Evolutionary conservation across 2,113 vertebrate species (phyloP), one percentile per base, ranked within the genome.

Genomic region (Microcebus tavaratra): DNA sequence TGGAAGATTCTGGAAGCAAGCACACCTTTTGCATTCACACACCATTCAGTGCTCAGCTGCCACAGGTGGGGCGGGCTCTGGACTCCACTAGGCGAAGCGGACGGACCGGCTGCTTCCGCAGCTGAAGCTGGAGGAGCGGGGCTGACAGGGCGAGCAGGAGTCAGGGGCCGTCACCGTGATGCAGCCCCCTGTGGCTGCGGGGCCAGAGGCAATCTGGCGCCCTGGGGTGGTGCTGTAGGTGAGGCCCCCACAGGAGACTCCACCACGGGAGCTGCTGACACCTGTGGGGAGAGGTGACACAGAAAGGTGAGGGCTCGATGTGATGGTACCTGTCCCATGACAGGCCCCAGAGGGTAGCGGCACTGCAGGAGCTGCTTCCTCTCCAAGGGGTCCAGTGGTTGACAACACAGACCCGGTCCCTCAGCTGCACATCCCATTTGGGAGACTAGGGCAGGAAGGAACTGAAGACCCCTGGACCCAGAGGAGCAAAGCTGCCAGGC

Each of bases 241-340:
- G 95, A 98, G 97, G 14, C 97, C 96, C 5, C 98, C 97, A 15
- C 93, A 91, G 81, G 75, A 59, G 91, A 98, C 93, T 31, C 97
- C 98, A 0, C 98, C 96, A 0, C 97, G 97, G 75, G 98, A 98
- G 61, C 98, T 98, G 96, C 97, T 98, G 93, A 98, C 98, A 0
- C 98, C 98, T 98, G 80, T 25, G 87, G 76, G 80, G 53, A 87
- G 70, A 87, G 53, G 45, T 68, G 50, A 61, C 12, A 55, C 1
- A 3, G 31, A 61, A 14, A 39, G 14, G 12, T 96, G 42, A 96
- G 59, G 87, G 63, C 36, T 73, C 1, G 25, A 36, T 8, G 10
- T 2, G 15, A 45, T 72, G 34, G 63, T 27, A 2, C 70, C 67
- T 34, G 50, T 29, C 25, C 61, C 2, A 13, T 6, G 29, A 36